Evolutionary conservation across 2,797 vertebrate genomes (phyloP), one percentile per base, ranked within the genome.

Genomic region (Melanogrammus aeglefinus): DNA sequence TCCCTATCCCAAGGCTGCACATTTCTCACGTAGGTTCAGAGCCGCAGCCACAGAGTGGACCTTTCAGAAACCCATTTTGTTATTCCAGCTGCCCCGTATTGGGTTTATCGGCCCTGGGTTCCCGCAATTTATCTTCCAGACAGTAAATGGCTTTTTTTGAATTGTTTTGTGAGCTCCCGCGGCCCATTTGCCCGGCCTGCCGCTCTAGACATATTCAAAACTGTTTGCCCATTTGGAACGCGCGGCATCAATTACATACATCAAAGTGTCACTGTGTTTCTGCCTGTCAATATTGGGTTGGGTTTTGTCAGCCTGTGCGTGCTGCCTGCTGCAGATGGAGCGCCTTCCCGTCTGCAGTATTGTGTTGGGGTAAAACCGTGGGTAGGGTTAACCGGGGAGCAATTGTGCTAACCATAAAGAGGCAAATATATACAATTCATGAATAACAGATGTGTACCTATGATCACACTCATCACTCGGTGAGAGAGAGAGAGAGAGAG

Each of bases 91-190:
- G 72, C 29, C 75, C 80, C 80, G 12, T 75, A 21, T 13, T 47
- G n/a, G 35, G 27, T 74, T 8, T 83, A 71, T 71, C 70, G 69
- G 73, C 13, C 57, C 72, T 69, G 70, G 74, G 75, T 51, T 51
- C 63, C 31, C 78, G 36, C 38, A 36, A 73, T 83, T 83, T 77
- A 79, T 77, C 77, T 80, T 76, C 31, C 16, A 51, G 44, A 69
- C 63, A 85, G 84, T 76, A 79, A 85, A 86, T 69, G 87, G 47
- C 75, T 79, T 82, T 79, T 82, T 81, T 39, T 41, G 71, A 78
- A 73, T 44, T 76, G n/a, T 83, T 85, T 75, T 80, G 16, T 18
- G 3, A 2, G 63, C 63, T 69, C 63, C n/a, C 63, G 57, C n/a
- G n/a, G 57, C 57, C 57, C n/a, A n/a, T 44, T 44, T 13, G n/a